Conservation (phyloP, 2,113 vertebrate genomes). For the Oreochromis spilurus region DNA sequence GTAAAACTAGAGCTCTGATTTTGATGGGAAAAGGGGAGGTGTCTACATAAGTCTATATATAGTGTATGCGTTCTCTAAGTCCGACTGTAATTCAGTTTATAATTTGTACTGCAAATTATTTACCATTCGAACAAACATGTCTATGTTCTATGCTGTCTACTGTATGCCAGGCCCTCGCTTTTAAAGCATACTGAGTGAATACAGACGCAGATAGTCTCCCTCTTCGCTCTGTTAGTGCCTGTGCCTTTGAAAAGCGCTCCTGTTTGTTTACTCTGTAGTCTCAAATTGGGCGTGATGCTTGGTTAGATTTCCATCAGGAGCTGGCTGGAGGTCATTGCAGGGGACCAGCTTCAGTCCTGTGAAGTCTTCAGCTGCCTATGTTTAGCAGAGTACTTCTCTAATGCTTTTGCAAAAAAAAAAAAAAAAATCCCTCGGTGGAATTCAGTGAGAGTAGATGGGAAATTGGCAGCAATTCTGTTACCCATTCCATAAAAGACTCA, state of each 20-base stretch:
- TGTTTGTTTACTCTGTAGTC: conserved; percentile 61
- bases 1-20: neutral
- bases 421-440: conserved; percentile 1
- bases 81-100: neutral
- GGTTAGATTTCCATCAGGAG: conserved; percentile 68
- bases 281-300: conserved; percentile 57
- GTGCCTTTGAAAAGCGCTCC: conserved; percentile 47
- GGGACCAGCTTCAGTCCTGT: conserved; percentile 33
- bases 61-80: neutral
- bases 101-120: neutral
- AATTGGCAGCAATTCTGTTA: conserved; percentile 23
- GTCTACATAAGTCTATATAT: neutral
- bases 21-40: neutral
- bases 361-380: conserved; percentile 41
- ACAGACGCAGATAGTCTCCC: neutral
- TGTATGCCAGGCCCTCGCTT: neutral
- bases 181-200: neutral
- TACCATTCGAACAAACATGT: neutral
- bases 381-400: conserved; percentile 22
- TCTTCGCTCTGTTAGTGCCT: neutral
- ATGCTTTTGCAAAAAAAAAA: neutral
- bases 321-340: conserved; percentile 53
- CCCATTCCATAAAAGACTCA: conserved; percentile 36
- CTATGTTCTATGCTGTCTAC: neutral
- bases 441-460: neutral